A percentile compares a stretch with the other conserved stretches of the same genome.
Conservation (phyloP, 2,888 invertebrate genomes). For the Hololepta plana region DNA sequence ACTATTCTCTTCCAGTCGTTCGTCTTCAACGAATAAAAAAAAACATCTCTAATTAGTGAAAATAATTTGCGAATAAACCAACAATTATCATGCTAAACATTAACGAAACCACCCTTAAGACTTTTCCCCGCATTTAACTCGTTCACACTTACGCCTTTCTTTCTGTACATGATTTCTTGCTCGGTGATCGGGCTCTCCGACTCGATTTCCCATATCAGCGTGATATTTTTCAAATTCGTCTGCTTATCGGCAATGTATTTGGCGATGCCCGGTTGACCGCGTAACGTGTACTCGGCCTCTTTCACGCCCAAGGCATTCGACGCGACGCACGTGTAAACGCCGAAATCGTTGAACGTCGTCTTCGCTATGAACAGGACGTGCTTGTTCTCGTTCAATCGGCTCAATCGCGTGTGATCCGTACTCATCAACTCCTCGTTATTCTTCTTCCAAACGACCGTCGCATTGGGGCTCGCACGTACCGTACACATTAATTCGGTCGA, state of each 20-base stretch:
- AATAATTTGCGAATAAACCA: slow-evolving; percentile 4
- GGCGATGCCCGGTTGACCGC: slow-evolving; percentile 14
- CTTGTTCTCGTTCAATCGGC: slow-evolving; percentile 14
- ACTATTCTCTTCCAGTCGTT: no score
- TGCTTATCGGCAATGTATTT: no score
- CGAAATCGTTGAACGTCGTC: slow-evolving; percentile 23
- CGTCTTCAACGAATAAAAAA: no score
- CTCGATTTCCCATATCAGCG: slow-evolving; percentile 29
- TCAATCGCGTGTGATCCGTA: slow-evolving; percentile 12
- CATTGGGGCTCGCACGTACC: slow-evolving; percentile 26
- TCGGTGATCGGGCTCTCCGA: slow-evolving; percentile 27
- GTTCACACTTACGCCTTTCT: slow-evolving; percentile 25
- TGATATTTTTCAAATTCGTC: slow-evolving; percentile 21
- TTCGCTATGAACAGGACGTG: slow-evolving; percentile 18
- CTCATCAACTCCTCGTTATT: slow-evolving; percentile 16
- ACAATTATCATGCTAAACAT: no score
- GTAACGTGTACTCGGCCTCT: slow-evolving; percentile 20
- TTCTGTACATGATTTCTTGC: slow-evolving; percentile 28
- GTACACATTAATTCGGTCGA: slow-evolving; percentile 25
- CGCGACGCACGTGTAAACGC: slow-evolving; percentile 26
- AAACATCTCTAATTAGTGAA: slow-evolving; percentile 2
- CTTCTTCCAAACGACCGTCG: slow-evolving; percentile 21
- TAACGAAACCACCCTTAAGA: no score
- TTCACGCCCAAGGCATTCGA: slow-evolving; percentile 20
- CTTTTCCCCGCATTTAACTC: no score